These are phyloP conservation scores for Aphelocoma californica DNA, from an alignment of 2,797 vertebrate species.

Conservation along the genomic window DNA sequence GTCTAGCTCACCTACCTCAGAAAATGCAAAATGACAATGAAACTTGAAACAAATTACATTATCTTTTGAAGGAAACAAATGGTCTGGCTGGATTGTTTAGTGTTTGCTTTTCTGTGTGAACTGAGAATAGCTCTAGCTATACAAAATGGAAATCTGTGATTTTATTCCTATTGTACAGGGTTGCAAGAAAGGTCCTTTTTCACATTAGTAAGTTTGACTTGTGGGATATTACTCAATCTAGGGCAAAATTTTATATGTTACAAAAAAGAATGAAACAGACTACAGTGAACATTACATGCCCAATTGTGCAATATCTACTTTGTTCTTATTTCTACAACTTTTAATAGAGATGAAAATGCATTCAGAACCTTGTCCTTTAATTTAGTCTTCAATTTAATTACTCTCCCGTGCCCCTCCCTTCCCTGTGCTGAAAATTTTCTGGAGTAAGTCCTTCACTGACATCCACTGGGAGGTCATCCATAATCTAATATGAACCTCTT, in stretches of 20 bases:
- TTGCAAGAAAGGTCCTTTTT: neutral
- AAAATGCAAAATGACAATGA: neutral
- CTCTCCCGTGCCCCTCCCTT: neutral
- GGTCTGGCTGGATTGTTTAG: neutral
- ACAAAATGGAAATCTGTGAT: neutral
- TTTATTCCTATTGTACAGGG: neutral
- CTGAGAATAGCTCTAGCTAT: neutral
- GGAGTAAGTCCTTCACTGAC: neutral
- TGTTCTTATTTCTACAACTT: neutral
- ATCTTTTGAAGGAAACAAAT: neutral
- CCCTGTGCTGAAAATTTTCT: neutral
- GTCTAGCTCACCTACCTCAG: neutral
- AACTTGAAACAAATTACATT: neutral
- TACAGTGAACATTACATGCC: neutral
- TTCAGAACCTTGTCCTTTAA: neutral
- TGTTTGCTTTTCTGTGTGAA: neutral
- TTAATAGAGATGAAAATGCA: neutral
- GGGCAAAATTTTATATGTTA: neutral
- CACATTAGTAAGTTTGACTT: neutral
- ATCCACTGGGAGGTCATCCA: neutral
- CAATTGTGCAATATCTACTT: neutral
- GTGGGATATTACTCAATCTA: neutral
- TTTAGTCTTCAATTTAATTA: conserved; percentile 27
- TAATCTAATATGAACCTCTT: neutral
- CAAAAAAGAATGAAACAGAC: neutral